These are phyloP conservation scores for Tenthredo distinguenda DNA, from an alignment of 2,888 invertebrate genomes.

Conservation along the genomic window DNA sequence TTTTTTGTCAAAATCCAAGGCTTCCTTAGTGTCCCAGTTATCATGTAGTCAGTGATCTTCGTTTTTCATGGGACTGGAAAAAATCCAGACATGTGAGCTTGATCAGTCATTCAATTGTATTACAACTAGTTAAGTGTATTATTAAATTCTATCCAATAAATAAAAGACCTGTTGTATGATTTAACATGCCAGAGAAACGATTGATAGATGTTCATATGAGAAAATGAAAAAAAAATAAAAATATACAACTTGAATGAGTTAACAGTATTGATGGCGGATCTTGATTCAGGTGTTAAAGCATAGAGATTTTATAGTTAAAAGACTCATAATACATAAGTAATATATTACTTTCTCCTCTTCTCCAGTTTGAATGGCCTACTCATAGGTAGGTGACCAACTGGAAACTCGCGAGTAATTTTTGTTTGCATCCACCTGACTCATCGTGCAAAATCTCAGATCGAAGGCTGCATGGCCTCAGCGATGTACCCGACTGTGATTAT, in stretches of 20 bases:
- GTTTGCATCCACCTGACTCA: neutral
- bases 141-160: neutral
- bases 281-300: neutral
- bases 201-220: neutral
- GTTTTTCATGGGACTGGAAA: neutral
- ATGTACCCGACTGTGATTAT: too few species aligned
- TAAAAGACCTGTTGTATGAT: neutral
- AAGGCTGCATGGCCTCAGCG: too few species aligned
- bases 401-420: neutral
- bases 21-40: neutral
- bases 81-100: neutral
- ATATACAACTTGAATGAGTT: neutral
- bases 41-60: neutral
- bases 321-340: neutral
- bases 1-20: constrained; percentile 80
- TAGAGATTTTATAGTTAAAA: neutral
- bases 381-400: neutral
- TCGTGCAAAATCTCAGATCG: too few species aligned
- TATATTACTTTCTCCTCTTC: neutral
- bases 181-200: neutral
- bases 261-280: neutral
- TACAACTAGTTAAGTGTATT: too few species aligned
- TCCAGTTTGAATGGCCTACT: neutral
- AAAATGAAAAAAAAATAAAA: neutral
- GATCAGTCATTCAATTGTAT: neutral